Base-by-base conservation (phyloP, 2,113 vertebrate genomes). In the Boleophthalmus pectinirostris region DNA sequence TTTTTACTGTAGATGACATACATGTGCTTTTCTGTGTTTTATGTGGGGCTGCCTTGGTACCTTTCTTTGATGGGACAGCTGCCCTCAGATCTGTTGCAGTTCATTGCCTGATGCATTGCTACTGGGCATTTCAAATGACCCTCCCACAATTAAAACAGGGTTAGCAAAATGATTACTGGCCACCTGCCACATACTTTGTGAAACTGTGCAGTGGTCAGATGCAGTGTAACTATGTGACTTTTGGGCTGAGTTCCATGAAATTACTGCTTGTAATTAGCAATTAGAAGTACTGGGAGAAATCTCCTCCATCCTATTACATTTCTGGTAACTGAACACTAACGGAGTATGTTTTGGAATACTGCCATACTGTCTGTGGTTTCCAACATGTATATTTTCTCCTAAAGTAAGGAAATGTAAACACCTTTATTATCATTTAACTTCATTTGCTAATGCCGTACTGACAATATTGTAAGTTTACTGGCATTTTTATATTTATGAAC, bases 101-200 rank as follows among this genome's bases (percentile, higher is more conserved):
- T 89, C 82, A 83, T 51, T 75, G 83, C 73, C 79, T 89, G 87
- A 91, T 87, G 70, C 80, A 61, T 87, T 85, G 87, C 77, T 88
- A 69, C 69, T 74, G 75, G 83, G 72, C 68, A 81, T 80, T 83
- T 76, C 71, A 84, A 88, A 71, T 82, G 80, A 89, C 79, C 75
- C 76, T 75, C 68, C 71, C 63, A 87, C 74, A 90, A 90, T 91
- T 89, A 89, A 92, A 90, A 91, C 86, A 85, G 71, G 82, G 81
- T 86, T 83, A 83, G 85, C 65, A 84, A 80, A 90, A 87, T 91
- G 85, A 85, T 81, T 86, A 56, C 81, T 92, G 88, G 91, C 89
- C 80, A 78, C 25, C 47, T 84, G 83, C 86, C 89, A 90, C 81
- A 76, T 77, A 80, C 76, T 82, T 89, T 80, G 69, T 78, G 69